Conservation (phyloP, 37 sponge, comb jelly and placozoan genomes). For the Haliclona indistincta region DNA sequence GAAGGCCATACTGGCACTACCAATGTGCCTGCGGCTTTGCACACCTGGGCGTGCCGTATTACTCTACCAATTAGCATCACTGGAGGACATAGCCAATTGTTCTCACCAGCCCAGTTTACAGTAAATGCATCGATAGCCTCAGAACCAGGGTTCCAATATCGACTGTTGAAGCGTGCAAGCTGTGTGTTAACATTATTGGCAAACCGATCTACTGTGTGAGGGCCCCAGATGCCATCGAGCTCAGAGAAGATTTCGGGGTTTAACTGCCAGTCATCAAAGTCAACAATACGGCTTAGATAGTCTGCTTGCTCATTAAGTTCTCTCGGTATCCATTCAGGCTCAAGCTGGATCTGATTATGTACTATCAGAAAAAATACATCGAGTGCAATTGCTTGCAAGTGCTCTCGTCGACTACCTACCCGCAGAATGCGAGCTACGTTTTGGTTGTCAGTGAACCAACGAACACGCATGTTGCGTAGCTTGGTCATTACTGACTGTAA, state of each 20-base stretch:
- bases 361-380: conserved; percentile 2
- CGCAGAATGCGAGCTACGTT: conserved; percentile 27
- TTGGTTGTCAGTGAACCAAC: not conserved
- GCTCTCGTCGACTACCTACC: conserved; percentile 18
- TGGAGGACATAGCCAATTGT: conserved; percentile 3
- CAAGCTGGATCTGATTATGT: conserved; percentile 5
- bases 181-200: not conserved
- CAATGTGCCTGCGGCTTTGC: conserved; percentile 1
- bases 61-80: not conserved
- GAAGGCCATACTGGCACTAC: conserved; percentile 12
- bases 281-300: conserved; percentile 9
- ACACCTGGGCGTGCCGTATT: not conserved
- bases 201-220: conserved; percentile 12
- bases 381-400: conserved; percentile 13
- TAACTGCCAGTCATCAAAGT: conserved; percentile 13
- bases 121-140: conserved; percentile 1
- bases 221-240: conserved; percentile 11
- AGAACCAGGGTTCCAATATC: not conserved
- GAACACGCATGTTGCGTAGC: too few relatives aligned
- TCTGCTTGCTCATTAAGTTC: too few relatives aligned
- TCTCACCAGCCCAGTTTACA: not conserved
- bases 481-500: too few relatives aligned
- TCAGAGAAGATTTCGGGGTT: not conserved
- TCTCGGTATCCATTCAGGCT: conserved; percentile 45
- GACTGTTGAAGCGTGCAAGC: not conserved